Evolutionary conservation across 2,113 vertebrate species (phyloP).

Genomic region (Parus major): DNA sequence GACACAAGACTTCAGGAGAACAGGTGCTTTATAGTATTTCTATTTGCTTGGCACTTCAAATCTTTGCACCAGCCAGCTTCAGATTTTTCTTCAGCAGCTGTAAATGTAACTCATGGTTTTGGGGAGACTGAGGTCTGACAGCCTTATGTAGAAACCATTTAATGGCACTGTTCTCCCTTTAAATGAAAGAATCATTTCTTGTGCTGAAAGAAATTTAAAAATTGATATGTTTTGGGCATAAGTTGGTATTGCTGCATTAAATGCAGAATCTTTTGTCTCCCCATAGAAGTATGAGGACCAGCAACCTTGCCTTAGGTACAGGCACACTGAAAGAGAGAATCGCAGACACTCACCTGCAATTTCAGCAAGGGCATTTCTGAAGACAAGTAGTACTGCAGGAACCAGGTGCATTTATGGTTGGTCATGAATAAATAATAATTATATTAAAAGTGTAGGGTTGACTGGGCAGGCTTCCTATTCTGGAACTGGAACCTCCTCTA

Average conservation of each 20-base stretch:
- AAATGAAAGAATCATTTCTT: background rate
- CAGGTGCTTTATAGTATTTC: background rate
- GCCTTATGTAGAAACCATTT: background rate
- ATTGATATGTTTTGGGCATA: rapidly evolving
- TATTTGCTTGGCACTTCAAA: background rate
- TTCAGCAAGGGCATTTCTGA: background rate
- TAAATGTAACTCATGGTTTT: background rate
- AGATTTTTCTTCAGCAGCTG: background rate
- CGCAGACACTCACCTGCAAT: background rate
- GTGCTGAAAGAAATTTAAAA: background rate
- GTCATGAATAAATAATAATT: slow-evolving; percentile 26
- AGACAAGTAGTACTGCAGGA: background rate
- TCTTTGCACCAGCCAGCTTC: background rate
- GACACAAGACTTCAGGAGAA: background rate
- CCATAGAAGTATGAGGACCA: background rate
- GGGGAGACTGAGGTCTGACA: background rate
- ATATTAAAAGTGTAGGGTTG: background rate
- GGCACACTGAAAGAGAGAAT: background rate
- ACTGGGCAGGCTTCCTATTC: background rate
- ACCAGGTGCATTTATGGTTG: background rate
- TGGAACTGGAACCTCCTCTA: background rate
- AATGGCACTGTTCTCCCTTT: background rate
- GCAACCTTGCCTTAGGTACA: background rate
- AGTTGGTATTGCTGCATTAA: background rate
- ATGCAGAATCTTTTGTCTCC: background rate